phyloP scores from a whole-genome alignment of 2,113 vertebrate genomes.

The Nerophis ophidion region DNA sequence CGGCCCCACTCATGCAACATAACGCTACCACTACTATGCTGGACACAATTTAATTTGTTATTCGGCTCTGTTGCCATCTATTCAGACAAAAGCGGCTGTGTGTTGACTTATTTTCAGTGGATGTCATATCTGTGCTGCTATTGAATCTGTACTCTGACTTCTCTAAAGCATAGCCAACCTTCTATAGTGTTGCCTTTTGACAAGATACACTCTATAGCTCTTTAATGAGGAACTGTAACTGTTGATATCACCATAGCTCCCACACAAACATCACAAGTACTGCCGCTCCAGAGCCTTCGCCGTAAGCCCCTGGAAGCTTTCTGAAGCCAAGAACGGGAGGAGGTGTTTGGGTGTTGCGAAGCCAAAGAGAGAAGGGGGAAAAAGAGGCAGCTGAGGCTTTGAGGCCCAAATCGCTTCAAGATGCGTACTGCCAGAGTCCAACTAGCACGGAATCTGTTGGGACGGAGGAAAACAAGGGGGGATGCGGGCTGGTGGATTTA shows the following conservation, averaged over 20 bases:
- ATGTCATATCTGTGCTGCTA: too few relatives aligned
- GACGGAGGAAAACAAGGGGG: constrained; percentile 29
- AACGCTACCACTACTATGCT: too few relatives aligned
- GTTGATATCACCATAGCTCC: constrained; percentile 61
- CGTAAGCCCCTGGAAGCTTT: constrained; percentile 53
- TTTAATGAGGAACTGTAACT: constrained; percentile 26
- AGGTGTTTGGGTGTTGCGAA: constrained; percentile 16
- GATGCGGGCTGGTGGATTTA: neutral
- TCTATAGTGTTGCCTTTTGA: too few relatives aligned
- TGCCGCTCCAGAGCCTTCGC: constrained; percentile 49
- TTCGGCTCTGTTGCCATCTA: too few relatives aligned
- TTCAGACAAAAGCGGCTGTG: too few relatives aligned
- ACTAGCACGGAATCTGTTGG: constrained; percentile 52
- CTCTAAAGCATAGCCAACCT: too few relatives aligned
- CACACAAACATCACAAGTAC: neutral
- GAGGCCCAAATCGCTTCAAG: constrained; percentile 72
- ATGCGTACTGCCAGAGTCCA: constrained; percentile 58
- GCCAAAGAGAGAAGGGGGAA: neutral
- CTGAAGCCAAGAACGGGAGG: constrained; percentile 26
- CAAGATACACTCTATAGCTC: too few relatives aligned
- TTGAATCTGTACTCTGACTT: too few relatives aligned
- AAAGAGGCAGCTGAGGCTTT: constrained; percentile 26
- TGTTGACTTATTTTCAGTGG: too few relatives aligned
- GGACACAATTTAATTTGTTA: too few relatives aligned
- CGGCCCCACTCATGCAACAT: too few relatives aligned